Base-by-base conservation (phyloP, 2,888 invertebrate genomes). In the Lycophotia porphyrea region DNA sequence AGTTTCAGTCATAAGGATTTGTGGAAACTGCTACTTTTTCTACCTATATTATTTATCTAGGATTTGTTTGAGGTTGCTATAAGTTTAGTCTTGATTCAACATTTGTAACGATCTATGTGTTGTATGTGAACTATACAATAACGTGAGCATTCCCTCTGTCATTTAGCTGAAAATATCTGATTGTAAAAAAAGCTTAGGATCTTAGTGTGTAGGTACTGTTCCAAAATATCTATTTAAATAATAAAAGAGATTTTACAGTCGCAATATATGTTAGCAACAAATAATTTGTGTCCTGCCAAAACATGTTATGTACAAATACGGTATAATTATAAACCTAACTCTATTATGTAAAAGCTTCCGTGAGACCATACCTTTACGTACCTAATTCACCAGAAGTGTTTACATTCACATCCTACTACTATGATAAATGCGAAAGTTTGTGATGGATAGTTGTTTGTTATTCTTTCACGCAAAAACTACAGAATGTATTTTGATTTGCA, bases 1-100 rank as follows among this genome's bases (percentile, higher is more conserved):
- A 87, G 81, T 87, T 86, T 84, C 55, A 84, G 83, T 79, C 83
- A 74, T 83, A 79, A 81, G 76, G 74, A 82, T 86, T 88, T 81
- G 81, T 61, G 71, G 71, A 72, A 74, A 74, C 36, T 72, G 76
- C 58, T 47, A 27, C 47, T 75, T 70, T 80, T 76, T 47, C 34
- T 73, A 71, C 36, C 55, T 78, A 58, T 58, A 66, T 77, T 78
- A 76, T 77, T 82, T 70, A 70, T 76, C n/a, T 42, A 60, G 52
- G 82, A 76, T 71, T 80, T 74, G 68, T 70, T 55, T 5, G 21
- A 49, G 18, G 60, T 66, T 39, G 15, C 18, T 15, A 42, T 47
- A 31, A 42, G 49, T 64, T 61, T 34, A 42, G 42, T 44, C 27
- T 42, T 73, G 15, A n/a, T 58, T 60, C 8, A 42, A 80, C 1